Conservation (phyloP, 2,888 invertebrate genomes). For the Onthophagus sagittarius region DNA sequence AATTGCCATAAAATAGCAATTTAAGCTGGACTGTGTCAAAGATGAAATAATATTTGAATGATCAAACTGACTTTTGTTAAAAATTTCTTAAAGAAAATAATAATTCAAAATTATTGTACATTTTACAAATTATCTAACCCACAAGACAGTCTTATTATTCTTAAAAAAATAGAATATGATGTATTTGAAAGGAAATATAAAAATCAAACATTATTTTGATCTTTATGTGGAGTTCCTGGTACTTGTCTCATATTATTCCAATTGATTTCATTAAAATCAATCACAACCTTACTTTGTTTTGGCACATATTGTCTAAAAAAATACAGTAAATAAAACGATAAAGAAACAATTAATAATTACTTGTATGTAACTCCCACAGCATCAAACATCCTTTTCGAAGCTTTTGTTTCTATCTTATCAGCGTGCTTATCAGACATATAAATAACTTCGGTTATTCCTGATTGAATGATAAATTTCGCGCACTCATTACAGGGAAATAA, state of each 20-base stretch:
- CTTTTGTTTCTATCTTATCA: conserved; percentile 62
- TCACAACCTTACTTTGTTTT: conserved; percentile 57
- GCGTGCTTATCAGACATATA: conserved; percentile 82
- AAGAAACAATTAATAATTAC: conserved; percentile 14
- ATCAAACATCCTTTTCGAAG: conserved; percentile 79
- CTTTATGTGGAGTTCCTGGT: conserved; percentile 43
- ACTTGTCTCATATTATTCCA: conserved; percentile 54
- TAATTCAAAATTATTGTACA: too few relatives aligned
- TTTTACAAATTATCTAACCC: too few relatives aligned
- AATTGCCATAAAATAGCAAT: too few relatives aligned
- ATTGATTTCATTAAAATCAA: conserved; percentile 64
- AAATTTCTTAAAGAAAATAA: too few relatives aligned
- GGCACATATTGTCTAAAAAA: conserved; percentile 63
- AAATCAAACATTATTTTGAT: too few relatives aligned
- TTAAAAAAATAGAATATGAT: too few relatives aligned
- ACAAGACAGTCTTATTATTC: too few relatives aligned
- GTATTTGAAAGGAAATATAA: too few relatives aligned
- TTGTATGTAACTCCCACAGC: conserved; percentile 65
- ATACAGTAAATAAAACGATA: conserved; percentile 1
- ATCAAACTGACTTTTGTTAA: too few relatives aligned
- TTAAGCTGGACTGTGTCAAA: too few relatives aligned
- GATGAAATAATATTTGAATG: too few relatives aligned
- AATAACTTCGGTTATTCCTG: conserved; percentile 74
- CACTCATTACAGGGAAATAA: conserved; percentile 98
- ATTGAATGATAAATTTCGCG: conserved; percentile 93